Conservation (phyloP, 2,113 vertebrate species). For the Strix uralensis region DNA sequence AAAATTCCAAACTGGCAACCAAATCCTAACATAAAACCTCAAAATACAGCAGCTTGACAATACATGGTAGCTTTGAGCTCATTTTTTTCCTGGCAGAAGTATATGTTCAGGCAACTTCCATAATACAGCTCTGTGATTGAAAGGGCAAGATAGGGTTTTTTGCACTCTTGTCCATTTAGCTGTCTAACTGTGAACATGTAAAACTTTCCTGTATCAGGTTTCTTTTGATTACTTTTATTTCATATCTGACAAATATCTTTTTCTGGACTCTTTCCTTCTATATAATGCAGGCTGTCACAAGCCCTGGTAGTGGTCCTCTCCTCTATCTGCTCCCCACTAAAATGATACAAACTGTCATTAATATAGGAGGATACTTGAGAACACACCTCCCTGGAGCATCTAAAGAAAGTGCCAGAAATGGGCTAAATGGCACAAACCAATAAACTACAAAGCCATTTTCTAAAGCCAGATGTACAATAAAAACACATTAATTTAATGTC, state of each 20-base stretch:
- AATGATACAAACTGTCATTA: background rate
- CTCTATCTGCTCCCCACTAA: background rate
- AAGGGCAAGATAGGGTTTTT: background rate
- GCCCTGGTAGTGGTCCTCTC: background rate
- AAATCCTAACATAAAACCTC: background rate
- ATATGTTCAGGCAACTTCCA: background rate
- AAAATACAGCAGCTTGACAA: background rate
- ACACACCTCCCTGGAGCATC: background rate
- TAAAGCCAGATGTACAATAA: background rate
- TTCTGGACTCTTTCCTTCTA: background rate
- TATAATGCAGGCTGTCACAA: background rate
- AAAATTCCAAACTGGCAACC: background rate
- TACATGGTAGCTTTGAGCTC: background rate
- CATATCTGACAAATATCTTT: background rate
- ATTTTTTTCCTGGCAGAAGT: background rate
- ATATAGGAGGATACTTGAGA: background rate
- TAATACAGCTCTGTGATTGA: background rate
- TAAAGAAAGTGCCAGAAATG: background rate
- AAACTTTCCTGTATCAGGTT: background rate
- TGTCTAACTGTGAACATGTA: background rate
- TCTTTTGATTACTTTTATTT: background rate
- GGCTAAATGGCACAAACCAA: background rate
- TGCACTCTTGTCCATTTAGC: background rate
- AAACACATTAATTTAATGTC: background rate
- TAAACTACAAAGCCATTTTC: constrained; percentile 20